Conservation (phyloP, 1,140 invertebrate species). For the Pygmarrhopalites habei region DNA sequence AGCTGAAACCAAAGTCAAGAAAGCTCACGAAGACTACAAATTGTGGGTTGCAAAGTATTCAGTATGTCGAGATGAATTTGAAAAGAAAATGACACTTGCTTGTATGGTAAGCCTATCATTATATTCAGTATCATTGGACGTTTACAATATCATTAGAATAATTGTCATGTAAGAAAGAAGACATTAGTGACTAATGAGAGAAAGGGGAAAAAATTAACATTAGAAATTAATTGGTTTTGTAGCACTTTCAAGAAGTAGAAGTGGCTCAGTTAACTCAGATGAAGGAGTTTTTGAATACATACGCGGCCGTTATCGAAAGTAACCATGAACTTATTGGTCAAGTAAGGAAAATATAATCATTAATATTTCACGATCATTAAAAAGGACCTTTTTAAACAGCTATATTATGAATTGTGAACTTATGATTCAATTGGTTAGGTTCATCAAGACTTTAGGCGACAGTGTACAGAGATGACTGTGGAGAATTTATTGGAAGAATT, state of each 20-base stretch:
- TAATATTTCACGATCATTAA: neutral
- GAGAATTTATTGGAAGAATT: conserved; percentile 86
- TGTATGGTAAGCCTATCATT: conserved; percentile 65
- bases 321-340: conserved; percentile 81
- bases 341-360: conserved; percentile 44
- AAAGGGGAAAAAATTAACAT: no score
- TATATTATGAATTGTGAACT: no score
- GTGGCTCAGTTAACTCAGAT: conserved; percentile 85
- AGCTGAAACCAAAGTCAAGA: conserved; percentile 82
- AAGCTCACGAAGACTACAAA: conserved; percentile 89
- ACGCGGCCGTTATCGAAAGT: conserved; percentile 76
- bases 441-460: conserved; percentile 79
- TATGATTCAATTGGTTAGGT: conserved; percentile 54
- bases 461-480: conserved; percentile 82
- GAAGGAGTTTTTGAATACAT: conserved; percentile 88
- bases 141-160: no score
- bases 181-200: no score
- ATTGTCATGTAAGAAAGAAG: no score
- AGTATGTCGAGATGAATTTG: conserved; percentile 80
- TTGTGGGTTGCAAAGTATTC: conserved; percentile 80
- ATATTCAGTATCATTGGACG: no score
- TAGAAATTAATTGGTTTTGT: conserved; percentile 37
- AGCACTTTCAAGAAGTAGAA: conserved; percentile 91
- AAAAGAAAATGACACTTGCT: conserved; percentile 85
- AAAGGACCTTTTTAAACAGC: no score